Base-by-base conservation (phyloP, 2,888 invertebrate genomes). In the Acronicta aceris region DNA sequence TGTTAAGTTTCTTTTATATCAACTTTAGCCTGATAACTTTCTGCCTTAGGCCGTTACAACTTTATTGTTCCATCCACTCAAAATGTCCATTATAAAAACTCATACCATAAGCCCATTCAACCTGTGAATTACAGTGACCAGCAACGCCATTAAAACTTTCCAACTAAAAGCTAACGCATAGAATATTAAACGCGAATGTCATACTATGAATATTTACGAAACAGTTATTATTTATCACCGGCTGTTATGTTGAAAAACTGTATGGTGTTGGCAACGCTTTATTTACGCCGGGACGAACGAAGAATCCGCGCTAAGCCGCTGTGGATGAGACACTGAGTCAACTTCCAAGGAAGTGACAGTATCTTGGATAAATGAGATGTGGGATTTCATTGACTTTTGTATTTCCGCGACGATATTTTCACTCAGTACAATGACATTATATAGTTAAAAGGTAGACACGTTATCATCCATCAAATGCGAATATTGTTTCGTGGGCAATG, bases 201-300 rank as follows among this genome's bases (percentile, higher is more conserved):
- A 63, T 45, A 15, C 48, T 55, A 43, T 65, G 69, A 70, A 76
- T 76, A 75, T 78, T 70, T 67, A 74, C 66, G 53, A 52, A 54
- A 56, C 56, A 57, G 53, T 68, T 65, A 72, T 72, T 72, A 71
- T 80, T 77, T 79, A 74, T 65, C 48, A 53, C 71, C 46, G 40
- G 66, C 61, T 63, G 65, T 77, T 78, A 72, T 62, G 49, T 61
- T 73, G 65, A 71, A 74, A 77, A 77, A 76, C 41, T 70, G 72
- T 71, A 57, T 60, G 53, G 67, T 64, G 70, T 66, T 78, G 78
- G 67, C 79, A 81, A 65, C 63, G 73, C 51, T 79, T 73, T 70
- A 71, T 76, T 76, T 63, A 64, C 59, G 71, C 62, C 69, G 70
- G 58, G 55, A 47, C 33, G 53, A 62, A 36, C 30, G 69, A 60